Evolutionary conservation across 2,888 invertebrate genomes (phyloP).

Genomic region (Boloria euphrosyne): DNA sequence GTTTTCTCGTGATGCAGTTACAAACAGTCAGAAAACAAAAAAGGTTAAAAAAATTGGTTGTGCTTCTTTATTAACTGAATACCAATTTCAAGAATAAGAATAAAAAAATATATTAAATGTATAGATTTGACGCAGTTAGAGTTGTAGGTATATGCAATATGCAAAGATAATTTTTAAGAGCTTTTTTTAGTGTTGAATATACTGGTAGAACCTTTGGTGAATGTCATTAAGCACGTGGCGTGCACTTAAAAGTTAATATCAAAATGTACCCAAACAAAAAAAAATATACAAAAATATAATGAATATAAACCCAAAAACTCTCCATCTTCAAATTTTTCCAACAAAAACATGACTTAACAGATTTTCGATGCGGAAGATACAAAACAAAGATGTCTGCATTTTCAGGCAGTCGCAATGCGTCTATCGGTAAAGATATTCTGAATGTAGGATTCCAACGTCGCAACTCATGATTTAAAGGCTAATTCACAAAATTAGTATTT

Average conservation of each 20-base stretch:
- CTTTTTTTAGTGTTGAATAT: neutral
- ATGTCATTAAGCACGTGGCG: too few relatives aligned
- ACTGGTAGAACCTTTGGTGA: too few relatives aligned
- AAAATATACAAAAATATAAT: neutral
- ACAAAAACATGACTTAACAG: constrained; percentile 34
- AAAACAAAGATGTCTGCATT: constrained; percentile 42
- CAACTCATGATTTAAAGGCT: constrained; percentile 32
- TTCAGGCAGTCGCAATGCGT: constrained; percentile 41
- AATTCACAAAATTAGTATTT: constrained; percentile 31
- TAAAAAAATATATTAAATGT: too few relatives aligned
- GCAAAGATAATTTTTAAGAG: too few relatives aligned
- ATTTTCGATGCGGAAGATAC: constrained; percentile 42
- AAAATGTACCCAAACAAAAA: neutral
- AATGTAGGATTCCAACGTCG: constrained; percentile 23
- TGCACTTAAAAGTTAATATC: neutral
- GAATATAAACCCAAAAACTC: neutral
- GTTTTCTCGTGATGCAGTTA: too few relatives aligned
- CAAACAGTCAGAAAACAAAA: too few relatives aligned
- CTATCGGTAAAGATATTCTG: constrained; percentile 39
- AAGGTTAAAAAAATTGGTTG: too few relatives aligned
- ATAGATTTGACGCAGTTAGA: too few relatives aligned
- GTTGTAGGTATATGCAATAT: too few relatives aligned
- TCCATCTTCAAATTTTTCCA: constrained; percentile 7
- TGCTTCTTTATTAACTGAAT: too few relatives aligned
- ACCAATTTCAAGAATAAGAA: too few relatives aligned